A percentile compares a stretch with the other conserved stretches of the same genome.
Evolutionary conservation across 2,113 vertebrate species (phyloP).

Genomic region (rat (Rattus norvegicus)): DNA sequence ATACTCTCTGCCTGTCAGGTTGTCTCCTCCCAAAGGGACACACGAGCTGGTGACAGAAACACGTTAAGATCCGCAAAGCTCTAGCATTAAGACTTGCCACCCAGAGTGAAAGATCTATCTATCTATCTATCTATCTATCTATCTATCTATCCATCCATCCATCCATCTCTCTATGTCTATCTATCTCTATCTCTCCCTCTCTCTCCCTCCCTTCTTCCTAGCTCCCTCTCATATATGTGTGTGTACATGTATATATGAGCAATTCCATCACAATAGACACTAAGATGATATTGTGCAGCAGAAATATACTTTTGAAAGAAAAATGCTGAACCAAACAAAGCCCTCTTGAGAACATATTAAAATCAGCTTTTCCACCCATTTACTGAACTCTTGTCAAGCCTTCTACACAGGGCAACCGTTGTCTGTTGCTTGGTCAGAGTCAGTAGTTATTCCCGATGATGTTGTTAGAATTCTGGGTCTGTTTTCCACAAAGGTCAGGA

Average conservation of each 20-base stretch:
- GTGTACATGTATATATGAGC: too few relatives aligned
- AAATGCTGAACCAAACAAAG: neutral
- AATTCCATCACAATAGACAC: neutral
- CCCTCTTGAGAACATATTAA: neutral
- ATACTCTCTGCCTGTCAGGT: neutral
- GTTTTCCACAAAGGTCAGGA: slow-evolving; percentile 28
- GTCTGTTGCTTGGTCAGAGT: neutral
- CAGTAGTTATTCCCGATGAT: slow-evolving; percentile 9
- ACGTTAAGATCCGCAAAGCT: slow-evolving; percentile 14
- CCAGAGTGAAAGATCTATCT: too few relatives aligned
- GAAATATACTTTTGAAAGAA: slow-evolving; percentile 19
- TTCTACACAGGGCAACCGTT: neutral
- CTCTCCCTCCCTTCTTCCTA: too few relatives aligned
- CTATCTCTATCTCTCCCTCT: too few relatives aligned
- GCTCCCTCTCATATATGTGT: neutral
- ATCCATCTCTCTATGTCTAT: accelerated
- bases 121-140: too few relatives aligned
- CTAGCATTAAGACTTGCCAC: neutral
- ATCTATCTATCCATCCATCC: too few relatives aligned
- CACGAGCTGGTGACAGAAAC: neutral
- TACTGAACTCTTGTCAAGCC: neutral
- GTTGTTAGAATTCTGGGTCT: neutral
- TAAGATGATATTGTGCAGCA: neutral
- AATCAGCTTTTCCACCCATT: neutral
- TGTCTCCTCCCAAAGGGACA: neutral